These are phyloP conservation scores for Hartigia nigra DNA, from an alignment of 2,888 invertebrate species.

Conservation along the genomic window DNA sequence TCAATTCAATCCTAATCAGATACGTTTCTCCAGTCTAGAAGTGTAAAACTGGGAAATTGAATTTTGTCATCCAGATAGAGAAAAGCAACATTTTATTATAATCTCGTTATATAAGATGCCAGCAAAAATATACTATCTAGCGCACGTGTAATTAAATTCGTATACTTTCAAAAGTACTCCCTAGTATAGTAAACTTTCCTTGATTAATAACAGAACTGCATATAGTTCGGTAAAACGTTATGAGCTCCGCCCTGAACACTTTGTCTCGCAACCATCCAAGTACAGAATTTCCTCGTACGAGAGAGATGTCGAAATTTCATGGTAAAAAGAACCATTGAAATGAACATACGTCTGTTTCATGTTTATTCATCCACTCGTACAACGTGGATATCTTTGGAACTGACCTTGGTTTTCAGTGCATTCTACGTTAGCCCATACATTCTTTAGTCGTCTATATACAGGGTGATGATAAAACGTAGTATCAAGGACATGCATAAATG, in stretches of 20 bases:
- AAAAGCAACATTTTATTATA: constrained; percentile 27
- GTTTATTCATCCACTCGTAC: background rate
- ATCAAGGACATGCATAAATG: background rate
- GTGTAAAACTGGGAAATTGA: background rate
- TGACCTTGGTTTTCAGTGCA: background rate
- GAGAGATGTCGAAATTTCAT: background rate
- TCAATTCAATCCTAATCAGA: background rate
- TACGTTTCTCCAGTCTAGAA: background rate
- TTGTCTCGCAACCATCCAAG: too few relatives aligned
- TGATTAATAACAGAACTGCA: background rate
- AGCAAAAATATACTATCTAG: constrained; percentile 31
- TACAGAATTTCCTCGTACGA: too few relatives aligned
- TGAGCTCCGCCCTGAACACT: background rate
- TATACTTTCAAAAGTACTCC: constrained; percentile 17
- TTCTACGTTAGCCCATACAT: background rate
- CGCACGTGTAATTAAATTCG: constrained; percentile 36
- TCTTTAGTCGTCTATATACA: background rate
- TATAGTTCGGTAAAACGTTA: background rate
- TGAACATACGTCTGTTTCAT: background rate
- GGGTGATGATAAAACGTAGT: background rate
- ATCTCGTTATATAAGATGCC: constrained; percentile 24
- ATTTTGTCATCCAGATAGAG: background rate
- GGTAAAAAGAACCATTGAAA: background rate
- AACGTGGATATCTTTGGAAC: background rate
- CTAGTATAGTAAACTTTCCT: background rate